Evolutionary conservation across 1,140 invertebrate genomes (phyloP), one percentile per base, ranked within the genome.

Genomic region (Aricia agestis): DNA sequence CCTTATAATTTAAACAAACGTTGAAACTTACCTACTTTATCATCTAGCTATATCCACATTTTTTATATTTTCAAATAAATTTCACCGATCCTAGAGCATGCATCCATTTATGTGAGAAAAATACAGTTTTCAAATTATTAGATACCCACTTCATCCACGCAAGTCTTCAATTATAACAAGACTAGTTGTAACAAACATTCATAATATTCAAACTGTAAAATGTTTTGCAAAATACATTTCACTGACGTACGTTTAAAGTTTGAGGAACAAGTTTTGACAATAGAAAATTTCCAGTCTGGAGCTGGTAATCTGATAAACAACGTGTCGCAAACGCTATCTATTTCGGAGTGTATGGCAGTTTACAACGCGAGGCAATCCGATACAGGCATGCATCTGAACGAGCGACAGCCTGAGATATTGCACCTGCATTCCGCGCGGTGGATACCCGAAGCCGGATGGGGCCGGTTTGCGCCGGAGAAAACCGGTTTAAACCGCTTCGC

Each of bases 381-480:
- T 74, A 75, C 75, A 76, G 69, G 66, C 65, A 71, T 72, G 69
- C 74, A 78, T 78, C 72, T 75, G 66, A 73, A 67, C 74, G 58
- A 66, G 67, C 70, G 75, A 79, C 77, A 77, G 67, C 77, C 75
- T 77, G 77, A 79, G 76, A 78, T 76, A 79, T 77, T 77, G 77
- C 77, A 75, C 75, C 77, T 75, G 75, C 75, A 79, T 72, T 74
- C 68, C 73, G 67, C 31, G 66, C 71, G 68, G 69, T 76, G 68
- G 66, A 72, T 75, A 74, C 74, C 66, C 71, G 59, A 74, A 75
- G 75, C 77, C 75, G 74, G 75, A 75, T 75, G 72, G 70, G 66
- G 57, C 72, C 72, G 72, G 75, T 75, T 74, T 75, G 66, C 67
- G 65, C 66, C 72, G 71, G 72, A 74, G 70, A 67, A 72, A 72